Evolutionary conservation across 2,888 invertebrate species (phyloP), one percentile per base, ranked within the genome.

Genomic region (Hirtodrosophila confusa): DNA sequence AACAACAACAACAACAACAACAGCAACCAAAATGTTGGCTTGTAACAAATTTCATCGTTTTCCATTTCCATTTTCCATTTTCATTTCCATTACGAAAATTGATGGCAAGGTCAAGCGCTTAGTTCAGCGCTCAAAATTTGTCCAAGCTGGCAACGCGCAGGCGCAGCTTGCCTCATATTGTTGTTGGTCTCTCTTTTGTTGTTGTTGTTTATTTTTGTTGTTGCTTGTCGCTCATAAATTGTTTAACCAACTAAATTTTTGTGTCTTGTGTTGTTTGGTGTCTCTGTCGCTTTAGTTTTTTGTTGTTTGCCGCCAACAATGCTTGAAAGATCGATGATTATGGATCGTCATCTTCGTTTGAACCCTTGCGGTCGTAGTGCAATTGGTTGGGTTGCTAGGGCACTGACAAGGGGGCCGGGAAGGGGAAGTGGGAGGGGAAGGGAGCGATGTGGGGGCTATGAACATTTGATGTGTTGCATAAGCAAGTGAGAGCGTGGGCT

Each of bases 61-160:
- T 74, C 48, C 67, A 61, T 79, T 77, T 61, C 35, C 43, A 58
- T 5, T 56, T 73, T 53, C 45, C 56, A 77, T 27, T 80, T n/a
- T n/a, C n/a, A n/a, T n/a, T 78, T 63, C 60, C 78, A 80, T 77
- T 85, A 84, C 78, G 3, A 62, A 72, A 87, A 82, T 87, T 87
- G 86, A 86, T 87, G 77, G 86, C 88, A 87, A 87, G 86, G 88
- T 87, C 88, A 82, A 84, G 69, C 76, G 83, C 23, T 67, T 47
- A 33, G 76, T 80, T 86, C 84, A 73, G 27, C 27, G 27, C 27
- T 27, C 27, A 6, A 27, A 27, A 27, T 27, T 27, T 27, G 27
- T 27, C 6, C 2, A 27, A 27, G 6, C 27, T 27, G 4, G 2
- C 27, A 27, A 27, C 31, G 78, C 83, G 84, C 86, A 79, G 72